Evolutionary conservation across 2,888 invertebrate species (phyloP), one percentile per base, ranked within the genome.

Genomic region (Cephus sareptanus): DNA sequence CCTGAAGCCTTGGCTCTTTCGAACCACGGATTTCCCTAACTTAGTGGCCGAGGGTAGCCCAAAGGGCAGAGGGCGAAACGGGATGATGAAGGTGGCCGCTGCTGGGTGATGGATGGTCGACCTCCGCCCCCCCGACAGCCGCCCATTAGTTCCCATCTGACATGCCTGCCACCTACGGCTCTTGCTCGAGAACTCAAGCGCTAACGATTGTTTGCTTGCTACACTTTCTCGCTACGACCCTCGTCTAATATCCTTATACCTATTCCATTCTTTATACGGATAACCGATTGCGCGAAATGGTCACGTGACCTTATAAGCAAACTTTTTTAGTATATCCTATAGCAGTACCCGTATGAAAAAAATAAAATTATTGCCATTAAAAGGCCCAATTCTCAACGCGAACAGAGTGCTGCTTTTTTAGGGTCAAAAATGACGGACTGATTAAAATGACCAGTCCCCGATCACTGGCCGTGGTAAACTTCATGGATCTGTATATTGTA

Each of bases 111-210:
- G 85, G 85, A 87, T 86, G 84, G 84, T 81, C 83, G 83, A 86
- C 85, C 85, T 85, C 85, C 83, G 83, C 83, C 81, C 83, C 56
- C 83, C 77, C 77, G 85, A 85, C 83, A 83, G 83, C 77, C 82
- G 79, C 79, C 85, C 85, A 86, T 86, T 86, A 86, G 85, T 87
- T 85, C 77, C 85, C 82, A 81, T 85, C 86, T 83, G 82, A 83
- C 82, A 81, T 81, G 82, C 80, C 83, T 82, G 77, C 75, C 77
- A 79, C 77, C 77, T 76, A 71, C 75, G 75, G 69, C 37, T 76
- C 34, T 73, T 40, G 75, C 75, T 75, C 56, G 76, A 69, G 30
- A 75, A 79, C 80, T 76, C 75, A 70, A 76, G 79, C 81, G 75
- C 83, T 81, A 81, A 81, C 82, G 82, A 84, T 83, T 83, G 82